Evolutionary conservation across 2,113 vertebrate genomes (phyloP), one percentile per base, ranked within the genome.

Genomic region (Plestiodon gilberti): DNA sequence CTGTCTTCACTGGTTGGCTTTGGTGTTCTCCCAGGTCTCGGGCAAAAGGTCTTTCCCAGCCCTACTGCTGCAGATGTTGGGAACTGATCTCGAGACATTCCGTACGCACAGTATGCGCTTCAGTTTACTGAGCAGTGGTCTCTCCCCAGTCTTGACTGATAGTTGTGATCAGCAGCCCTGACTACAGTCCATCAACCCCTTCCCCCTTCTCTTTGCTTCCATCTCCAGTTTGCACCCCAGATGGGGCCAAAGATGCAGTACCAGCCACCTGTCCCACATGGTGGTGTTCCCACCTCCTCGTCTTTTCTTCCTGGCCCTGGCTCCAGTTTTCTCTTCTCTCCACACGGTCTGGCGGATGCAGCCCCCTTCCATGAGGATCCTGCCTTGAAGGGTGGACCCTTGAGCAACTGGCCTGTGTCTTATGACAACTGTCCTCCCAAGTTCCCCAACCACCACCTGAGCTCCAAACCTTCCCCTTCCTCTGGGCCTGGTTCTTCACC

Each of bases 401-500:
- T 97, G 94, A 88, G 96, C 71, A 97, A 96, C 82, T 98, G 98
- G 98, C 96, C 98, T 15, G 94, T 97, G 83, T 96, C 97, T 61
- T 98, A 97, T 86, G 97, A 98, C 94, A 96, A 96, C 81, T 94
- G 96, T 89, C 69, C 92, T 62, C 76, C 93, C 87, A 97, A 97
- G 90, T 94, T 98, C 92, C 96, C 96, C 89, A 98, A 97, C 95
- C 97, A 97, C 93, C 97, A 97, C 92, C 85, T 96, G 81, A 92
- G 94, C 90, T 87, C 93, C 64, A 95, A 96, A 87, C 83, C 91
- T 15, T 93, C 93, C 77, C 88, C 96, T 82, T 96, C 97, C 82
- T 96, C 97, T 74, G 97, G 95, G 73, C 96, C 96, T 81, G 97
- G 97, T 59, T 98, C 98, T 15, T 98, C 98, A 22, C 97, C 97